A percentile compares a stretch with the other conserved stretches of the same genome.
These are phyloP conservation scores for Acanthisitta chloris DNA, from an alignment of 2,113 vertebrate genomes.

Conservation along the genomic window DNA sequence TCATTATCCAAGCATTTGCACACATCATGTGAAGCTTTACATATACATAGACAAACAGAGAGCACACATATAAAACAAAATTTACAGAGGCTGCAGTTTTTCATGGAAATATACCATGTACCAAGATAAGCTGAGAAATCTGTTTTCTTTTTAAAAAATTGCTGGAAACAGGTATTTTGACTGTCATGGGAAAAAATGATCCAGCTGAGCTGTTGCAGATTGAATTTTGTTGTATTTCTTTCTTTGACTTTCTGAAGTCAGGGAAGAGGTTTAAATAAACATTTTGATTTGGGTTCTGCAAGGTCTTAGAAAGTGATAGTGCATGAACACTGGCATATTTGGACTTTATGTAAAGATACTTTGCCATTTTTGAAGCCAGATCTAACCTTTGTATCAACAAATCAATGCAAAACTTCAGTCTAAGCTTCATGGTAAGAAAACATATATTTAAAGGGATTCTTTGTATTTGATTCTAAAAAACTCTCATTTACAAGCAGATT, in stretches of 20 bases:
- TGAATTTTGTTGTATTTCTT: slow-evolving; percentile 61
- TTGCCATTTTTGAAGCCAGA: slow-evolving; percentile 56
- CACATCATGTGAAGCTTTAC: neutral
- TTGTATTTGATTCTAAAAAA: slow-evolving; percentile 63
- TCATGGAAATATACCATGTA: neutral
- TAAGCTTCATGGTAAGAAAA: slow-evolving; percentile 55
- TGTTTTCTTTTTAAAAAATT: neutral
- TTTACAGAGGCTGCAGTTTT: neutral
- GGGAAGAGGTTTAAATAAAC: slow-evolving; percentile 66
- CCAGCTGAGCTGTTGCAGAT: slow-evolving; percentile 47
- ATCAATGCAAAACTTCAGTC: slow-evolving; percentile 45
- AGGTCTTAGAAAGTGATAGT: slow-evolving; percentile 59
- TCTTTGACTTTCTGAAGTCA: slow-evolving; percentile 57
- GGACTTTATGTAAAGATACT: slow-evolving; percentile 35
- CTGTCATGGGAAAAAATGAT: slow-evolving; percentile 57
- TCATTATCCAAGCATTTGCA: neutral
- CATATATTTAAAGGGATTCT: slow-evolving; percentile 45
- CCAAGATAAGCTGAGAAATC: neutral
- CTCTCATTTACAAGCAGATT: slow-evolving; percentile 45
- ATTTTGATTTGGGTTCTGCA: slow-evolving; percentile 60
- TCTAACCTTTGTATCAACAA: slow-evolving; percentile 67
- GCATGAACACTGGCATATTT: slow-evolving; percentile 57
- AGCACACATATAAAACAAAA: neutral
- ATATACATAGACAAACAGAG: neutral
- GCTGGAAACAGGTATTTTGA: slow-evolving; percentile 8